phyloP scores from a whole-genome alignment of 2,888 invertebrate genomes.

The Anthoptus insignis region DNA sequence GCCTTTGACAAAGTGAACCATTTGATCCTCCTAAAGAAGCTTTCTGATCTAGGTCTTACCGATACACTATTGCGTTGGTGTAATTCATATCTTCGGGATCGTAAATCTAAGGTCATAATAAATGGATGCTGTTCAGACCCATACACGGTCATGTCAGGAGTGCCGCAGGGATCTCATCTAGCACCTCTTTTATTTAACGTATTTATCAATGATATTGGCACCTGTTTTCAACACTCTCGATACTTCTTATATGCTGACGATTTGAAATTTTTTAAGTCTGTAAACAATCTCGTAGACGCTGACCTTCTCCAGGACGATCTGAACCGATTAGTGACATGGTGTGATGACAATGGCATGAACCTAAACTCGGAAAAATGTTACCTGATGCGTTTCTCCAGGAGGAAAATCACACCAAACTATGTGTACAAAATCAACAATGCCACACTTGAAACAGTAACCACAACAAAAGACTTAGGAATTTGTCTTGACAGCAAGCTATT shows the following conservation, averaged over 20 bases:
- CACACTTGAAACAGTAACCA: too few relatives aligned
- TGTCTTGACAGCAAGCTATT: neutral
- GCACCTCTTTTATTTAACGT: conserved; percentile 23
- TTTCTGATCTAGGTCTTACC: conserved; percentile 4
- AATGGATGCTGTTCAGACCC: conserved; percentile 12
- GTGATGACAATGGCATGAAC: neutral
- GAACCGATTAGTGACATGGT: neutral
- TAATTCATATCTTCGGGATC: conserved; percentile 22
- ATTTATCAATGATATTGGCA: conserved; percentile 26
- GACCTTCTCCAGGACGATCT: neutral
- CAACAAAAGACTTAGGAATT: neutral
- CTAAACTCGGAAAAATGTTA: neutral
- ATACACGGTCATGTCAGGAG: conserved; percentile 14
- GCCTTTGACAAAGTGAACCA: too few relatives aligned
- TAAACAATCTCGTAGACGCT: neutral
- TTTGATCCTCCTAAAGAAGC: conserved; percentile 6
- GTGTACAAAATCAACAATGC: too few relatives aligned
- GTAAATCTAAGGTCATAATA: conserved; percentile 10
- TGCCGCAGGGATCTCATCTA: too few relatives aligned
- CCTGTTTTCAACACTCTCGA: too few relatives aligned
- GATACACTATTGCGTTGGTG: too few relatives aligned
- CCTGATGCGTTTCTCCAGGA: neutral
- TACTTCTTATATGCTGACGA: too few relatives aligned
- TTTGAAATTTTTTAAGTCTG: too few relatives aligned
- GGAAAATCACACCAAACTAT: neutral